Percentiles rank a stretch among this genome's conserved stretches.
Conservation (phyloP, 1,140 invertebrate species). For the Psilanteris sp. region DNA sequence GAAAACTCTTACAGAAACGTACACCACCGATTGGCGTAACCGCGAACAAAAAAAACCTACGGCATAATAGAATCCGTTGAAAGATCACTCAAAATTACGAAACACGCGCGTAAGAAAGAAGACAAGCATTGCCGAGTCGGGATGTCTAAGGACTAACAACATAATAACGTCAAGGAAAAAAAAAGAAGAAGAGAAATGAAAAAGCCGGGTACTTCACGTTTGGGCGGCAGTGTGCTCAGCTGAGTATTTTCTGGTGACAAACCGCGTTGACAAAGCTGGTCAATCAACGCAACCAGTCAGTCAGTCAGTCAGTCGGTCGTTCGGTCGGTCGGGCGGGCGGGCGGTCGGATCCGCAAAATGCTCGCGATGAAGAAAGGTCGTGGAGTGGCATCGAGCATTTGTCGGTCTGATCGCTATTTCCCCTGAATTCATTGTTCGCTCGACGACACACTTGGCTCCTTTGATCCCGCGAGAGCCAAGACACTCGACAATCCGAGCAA, state of each 20-base stretch:
- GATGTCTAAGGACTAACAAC: conserved; percentile 16
- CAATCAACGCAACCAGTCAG: conserved; percentile 43
- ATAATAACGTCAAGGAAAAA: not conserved
- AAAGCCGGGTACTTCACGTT: conserved; percentile 18
- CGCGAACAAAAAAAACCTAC: conserved; percentile 14
- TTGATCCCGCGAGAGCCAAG: conserved; percentile 24
- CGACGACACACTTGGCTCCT: conserved; percentile 25
- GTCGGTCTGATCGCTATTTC: conserved; percentile 53
- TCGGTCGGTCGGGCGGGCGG: no score
- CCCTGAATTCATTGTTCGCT: conserved; percentile 38
- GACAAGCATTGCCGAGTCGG: conserved; percentile 2
- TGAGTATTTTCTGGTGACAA: conserved; percentile 51
- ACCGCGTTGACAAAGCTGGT: conserved; percentile 52
- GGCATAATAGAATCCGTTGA: conserved; percentile 32
- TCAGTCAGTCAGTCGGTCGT: no score
- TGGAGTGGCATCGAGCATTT: conserved; percentile 61
- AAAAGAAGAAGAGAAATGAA: not conserved
- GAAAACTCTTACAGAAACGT: conserved; percentile 18
- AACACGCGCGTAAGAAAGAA: conserved; percentile 12
- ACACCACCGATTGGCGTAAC: conserved; percentile 17
- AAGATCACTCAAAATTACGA: conserved; percentile 25
- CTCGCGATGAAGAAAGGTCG: conserved; percentile 34
- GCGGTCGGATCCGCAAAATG: conserved; percentile 23
- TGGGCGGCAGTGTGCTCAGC: no score
- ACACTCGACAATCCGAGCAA: conserved; percentile 21